A percentile compares a stretch with the other conserved stretches of the same genome.
Evolutionary conservation across 2,113 vertebrate genomes (phyloP).

Genomic region (Phrynocephalus versicolor): DNA sequence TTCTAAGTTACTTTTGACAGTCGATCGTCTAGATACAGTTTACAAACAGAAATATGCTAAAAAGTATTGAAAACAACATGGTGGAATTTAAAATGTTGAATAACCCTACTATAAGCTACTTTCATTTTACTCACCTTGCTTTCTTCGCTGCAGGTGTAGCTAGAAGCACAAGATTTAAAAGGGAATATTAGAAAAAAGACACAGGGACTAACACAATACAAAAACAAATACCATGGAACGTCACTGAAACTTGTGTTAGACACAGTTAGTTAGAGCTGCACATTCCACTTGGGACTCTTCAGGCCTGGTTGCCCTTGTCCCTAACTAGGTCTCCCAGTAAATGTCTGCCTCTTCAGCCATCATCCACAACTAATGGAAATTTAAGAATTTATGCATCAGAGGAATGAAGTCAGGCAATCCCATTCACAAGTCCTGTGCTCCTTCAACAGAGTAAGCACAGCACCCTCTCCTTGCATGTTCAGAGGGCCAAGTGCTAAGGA

Average conservation of each 20-base stretch:
- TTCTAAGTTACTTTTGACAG: no score
- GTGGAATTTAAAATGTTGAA: neutral
- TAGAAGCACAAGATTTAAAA: neutral
- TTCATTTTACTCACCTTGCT: conserved; percentile 51
- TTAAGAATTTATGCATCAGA: no score
- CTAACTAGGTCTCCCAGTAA: no score
- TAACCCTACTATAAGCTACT: accelerated
- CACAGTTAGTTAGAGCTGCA: neutral
- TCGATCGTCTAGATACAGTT: no score
- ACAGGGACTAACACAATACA: neutral
- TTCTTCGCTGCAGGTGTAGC: conserved; percentile 47
- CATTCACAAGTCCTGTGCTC: no score
- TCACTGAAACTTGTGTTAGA: neutral
- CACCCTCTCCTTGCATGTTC: neutral
- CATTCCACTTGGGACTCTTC: neutral
- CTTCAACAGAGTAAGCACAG: neutral
- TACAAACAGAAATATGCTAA: no score
- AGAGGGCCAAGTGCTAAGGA: neutral
- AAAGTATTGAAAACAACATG: no score
- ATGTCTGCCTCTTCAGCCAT: no score
- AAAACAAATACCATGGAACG: neutral
- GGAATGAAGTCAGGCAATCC: no score
- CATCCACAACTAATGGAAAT: no score
- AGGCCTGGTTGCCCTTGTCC: no score
- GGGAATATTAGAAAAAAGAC: conserved; percentile 44